Evolutionary conservation across 2,888 invertebrate genomes (phyloP), one percentile per base, ranked within the genome.

Genomic region (Pristionchus fissidentatus): DNA sequence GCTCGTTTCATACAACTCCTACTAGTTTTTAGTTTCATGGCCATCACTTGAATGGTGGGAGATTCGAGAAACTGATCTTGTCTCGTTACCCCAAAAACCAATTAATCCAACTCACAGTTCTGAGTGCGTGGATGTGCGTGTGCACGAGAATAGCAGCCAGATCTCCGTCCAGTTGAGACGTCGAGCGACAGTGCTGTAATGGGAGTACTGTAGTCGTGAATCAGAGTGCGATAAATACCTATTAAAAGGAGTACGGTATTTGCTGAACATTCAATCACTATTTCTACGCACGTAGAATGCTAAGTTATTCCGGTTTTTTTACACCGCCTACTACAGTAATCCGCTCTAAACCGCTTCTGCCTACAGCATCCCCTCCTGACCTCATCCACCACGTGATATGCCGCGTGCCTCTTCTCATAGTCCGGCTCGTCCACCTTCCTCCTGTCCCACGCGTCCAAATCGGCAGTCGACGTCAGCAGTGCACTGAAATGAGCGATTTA

Each of bases 371-470:
- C 41, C 22, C 52, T 3, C 35, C 70, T 35, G 32, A 80, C 84
- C 66, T 79, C 62, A 49, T 66, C 66, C 2, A 90, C 62, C 29
- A 52, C 83, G 0, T 70, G 49, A 73, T 96, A 96, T 0, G 96
- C 96, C 83, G 95, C 95, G 35, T 97, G 94, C 88, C 98, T 94
- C 89, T 94, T 94, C 85, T 96, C 95, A 90, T 96, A 97, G 93
- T 98, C 97, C 0, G 97, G 97, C 92, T 98, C 97, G 89, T 97
- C 97, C n/a, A 97, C 94, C 95, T 96, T 96, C 86, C 95, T 95
- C 70, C 94, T 94, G 93, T 97, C 96, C 94, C 95, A 97, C 0
- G 97, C 95, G 93, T 98, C 98, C 89, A 97, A 94, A 92, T 95
- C 88, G 10, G 89, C 87, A 10, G 87, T 46, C 26, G 73, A 10